Evolutionary conservation across 1,140 invertebrate species (phyloP), one percentile per base, ranked within the genome.

Genomic region (Paracyclopina nana): DNA sequence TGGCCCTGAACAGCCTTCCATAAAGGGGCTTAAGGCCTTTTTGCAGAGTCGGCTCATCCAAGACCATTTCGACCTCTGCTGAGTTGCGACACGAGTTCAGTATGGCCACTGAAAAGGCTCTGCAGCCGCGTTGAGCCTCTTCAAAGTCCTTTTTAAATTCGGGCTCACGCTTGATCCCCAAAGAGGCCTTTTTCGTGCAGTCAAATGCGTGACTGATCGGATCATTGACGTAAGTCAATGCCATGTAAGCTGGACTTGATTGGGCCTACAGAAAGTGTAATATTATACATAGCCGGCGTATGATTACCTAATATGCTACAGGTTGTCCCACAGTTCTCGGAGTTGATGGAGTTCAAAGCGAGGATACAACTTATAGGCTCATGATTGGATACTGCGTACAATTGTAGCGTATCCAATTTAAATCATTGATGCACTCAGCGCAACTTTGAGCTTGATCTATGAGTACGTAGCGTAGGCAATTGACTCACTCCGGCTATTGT

Each of bases 211-310:
- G 45, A 9, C 14, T 16, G 3, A 48, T 29, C 11, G 45, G 45
- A 48, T 48, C 45, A 12, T 22, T 48, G 27, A 28, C 16, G 27
- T 28, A 48, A 3, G 20, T 48, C 26, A 48, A 12, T 16, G 45
- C 45, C n/a, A 48, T 48, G 28, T 48, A 48, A 3, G 45, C 45
- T 26, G 45, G 45, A 27, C 45, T 48, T 6, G 45, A 26, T 11
- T 28, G 25, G 29, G 45, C 45, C n/a, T n/a, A n/a, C n/a, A n/a
- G n/a, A n/a, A n/a, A n/a, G n/a, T n/a, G n/a, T n/a, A n/a, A n/a
- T n/a, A n/a, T n/a, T n/a, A n/a, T n/a, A n/a, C n/a, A n/a, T n/a
- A n/a, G n/a, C n/a, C n/a, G n/a, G n/a, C n/a, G n/a, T n/a, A n/a
- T n/a, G n/a, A n/a, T n/a, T n/a, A n/a, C n/a, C n/a, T n/a, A n/a